These are phyloP conservation scores for Syrphus vitripennis DNA, from an alignment of 2,888 invertebrate genomes.

Conservation along the genomic window DNA sequence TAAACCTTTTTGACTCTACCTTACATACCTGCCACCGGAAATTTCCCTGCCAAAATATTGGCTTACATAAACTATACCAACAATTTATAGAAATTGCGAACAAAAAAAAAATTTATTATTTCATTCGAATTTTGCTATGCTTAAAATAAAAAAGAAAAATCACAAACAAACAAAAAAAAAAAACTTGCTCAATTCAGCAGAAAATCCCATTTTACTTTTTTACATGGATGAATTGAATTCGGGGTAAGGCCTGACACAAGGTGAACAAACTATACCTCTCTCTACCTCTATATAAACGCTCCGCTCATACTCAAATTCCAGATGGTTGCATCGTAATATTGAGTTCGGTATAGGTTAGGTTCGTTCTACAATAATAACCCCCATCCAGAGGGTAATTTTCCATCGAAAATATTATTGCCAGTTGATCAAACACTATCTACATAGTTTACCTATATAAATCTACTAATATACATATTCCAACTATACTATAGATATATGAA, in stretches of 20 bases:
- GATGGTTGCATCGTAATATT: not conserved
- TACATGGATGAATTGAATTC: constrained; percentile 34
- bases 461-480: not conserved
- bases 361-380: not conserved
- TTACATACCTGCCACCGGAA: not conserved
- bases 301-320: not conserved
- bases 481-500: not conserved
- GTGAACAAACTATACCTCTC: constrained; percentile 18
- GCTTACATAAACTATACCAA: not conserved
- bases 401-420: constrained; percentile 39
- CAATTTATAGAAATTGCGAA: not conserved
- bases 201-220: constrained; percentile 27
- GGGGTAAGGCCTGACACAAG: constrained; percentile 4
- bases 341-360: not conserved
- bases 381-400: constrained; percentile 8
- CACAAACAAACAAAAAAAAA: not conserved
- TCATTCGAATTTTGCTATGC: not conserved
- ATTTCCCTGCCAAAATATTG: not conserved
- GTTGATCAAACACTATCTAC: constrained; percentile 18
- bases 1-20: not conserved
- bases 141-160: not conserved
- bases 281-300: not conserved
- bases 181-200: constrained; percentile 7
- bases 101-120: not conserved
- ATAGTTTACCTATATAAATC: not conserved